Evolutionary conservation across 2,888 invertebrate genomes (phyloP).

Genomic region (Melanotus villosus): DNA sequence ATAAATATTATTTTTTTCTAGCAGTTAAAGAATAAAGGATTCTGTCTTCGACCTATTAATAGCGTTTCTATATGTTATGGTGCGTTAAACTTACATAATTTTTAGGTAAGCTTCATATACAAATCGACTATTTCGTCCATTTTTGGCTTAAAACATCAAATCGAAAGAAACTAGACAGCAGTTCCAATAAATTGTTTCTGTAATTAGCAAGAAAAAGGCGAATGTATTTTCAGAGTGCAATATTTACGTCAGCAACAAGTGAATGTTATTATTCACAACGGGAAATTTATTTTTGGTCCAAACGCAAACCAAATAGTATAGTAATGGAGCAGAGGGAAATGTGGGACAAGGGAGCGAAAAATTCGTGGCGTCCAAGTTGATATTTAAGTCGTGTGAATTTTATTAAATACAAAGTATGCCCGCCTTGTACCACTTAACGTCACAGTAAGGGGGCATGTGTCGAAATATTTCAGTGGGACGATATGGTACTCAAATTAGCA

Average conservation of each 20-base stretch:
- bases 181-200: neutral
- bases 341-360: conserved; percentile 28
- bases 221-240: conserved; percentile 3
- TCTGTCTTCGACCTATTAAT: too few species aligned
- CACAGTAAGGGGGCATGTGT: conserved; percentile 52
- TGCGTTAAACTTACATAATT: too few species aligned
- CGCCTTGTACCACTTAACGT: conserved; percentile 48
- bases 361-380: conserved; percentile 15
- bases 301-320: conserved; percentile 24
- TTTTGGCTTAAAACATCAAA: too few species aligned
- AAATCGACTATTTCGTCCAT: too few species aligned
- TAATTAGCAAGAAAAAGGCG: conserved; percentile 1
- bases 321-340: conserved; percentile 19
- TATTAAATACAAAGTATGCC: conserved; percentile 37
- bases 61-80: too few species aligned
- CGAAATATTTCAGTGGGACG: conserved; percentile 52
- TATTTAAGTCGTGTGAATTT: conserved; percentile 33
- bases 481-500: conserved; percentile 53
- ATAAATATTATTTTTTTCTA: too few species aligned
- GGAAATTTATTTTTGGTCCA: conserved; percentile 26
- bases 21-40: too few species aligned
- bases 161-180: neutral
- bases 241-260: conserved; percentile 32
- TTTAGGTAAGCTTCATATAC: too few species aligned
- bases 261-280: conserved; percentile 27